Base-by-base conservation (phyloP, 1,140 invertebrate species). In the Cherax destructor region DNA sequence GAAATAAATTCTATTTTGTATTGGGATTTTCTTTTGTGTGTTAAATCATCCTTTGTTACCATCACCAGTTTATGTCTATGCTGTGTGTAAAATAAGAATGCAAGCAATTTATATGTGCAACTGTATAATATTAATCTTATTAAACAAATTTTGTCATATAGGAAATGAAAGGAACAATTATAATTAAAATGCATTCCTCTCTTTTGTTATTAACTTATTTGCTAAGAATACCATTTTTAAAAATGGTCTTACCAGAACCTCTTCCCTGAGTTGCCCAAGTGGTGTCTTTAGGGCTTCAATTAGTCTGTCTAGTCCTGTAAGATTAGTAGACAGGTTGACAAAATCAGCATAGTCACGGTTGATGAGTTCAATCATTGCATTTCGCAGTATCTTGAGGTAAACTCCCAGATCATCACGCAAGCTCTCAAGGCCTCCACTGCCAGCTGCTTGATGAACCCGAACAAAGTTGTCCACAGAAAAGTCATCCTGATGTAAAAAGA, bases 291-390 rank as follows among this genome's bases (percentile, higher is more conserved):
- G 96, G 93, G 96, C 97, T 87, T 96, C 95, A 87, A 99, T 98
- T 7, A 96, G 96, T 94, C 97, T 97, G 94, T 99, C 98, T 81
- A 99, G 95, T 1, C 98, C 98, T 93, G 98, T 98, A 92, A 99
- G 95, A 95, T 98, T 99, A 41, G 98, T 98, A 52, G 98, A 99
- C 69, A 99, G 95, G 95, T 98, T 99, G 10, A 99, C 98, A 96
- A 99, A 99, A 94, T 99, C 98, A 4, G 97, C 97, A 95, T 99
- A 99, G 94, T 99, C 98, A 94, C 98, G 97, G 94, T 99, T 99
- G 88, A 99, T 99, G 0, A 99, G 95, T 95, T 99, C 98, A 92
- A 99, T 98, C 97, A 99, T 98, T 3, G 98, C 97, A 92, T 97
- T 97, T 93, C 98, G 95, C 7, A 99, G 95, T 18, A 98, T 96